Percentiles rank a stretch among this genome's conserved stretches.
Evolutionary conservation across 92 coral and sea anemone genomes (phyloP).

Genomic region (Palythoa grandis): DNA sequence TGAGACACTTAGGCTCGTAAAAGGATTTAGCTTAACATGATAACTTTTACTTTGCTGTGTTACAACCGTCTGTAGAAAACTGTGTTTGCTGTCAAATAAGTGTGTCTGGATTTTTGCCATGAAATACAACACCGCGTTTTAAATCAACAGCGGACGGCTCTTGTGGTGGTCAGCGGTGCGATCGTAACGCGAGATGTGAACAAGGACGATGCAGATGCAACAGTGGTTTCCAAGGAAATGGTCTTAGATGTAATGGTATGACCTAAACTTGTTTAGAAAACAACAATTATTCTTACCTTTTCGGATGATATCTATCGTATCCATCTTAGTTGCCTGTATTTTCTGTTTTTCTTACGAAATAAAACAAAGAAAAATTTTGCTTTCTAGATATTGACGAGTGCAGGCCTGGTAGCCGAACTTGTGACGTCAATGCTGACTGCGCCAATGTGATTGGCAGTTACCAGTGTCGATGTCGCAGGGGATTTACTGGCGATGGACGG

Average conservation of each 20-base stretch:
- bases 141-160: slow-evolving; percentile 60
- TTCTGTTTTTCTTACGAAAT: neutral
- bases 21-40: too few species aligned
- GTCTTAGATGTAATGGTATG: slow-evolving; percentile 52
- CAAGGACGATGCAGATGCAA: slow-evolving; percentile 66
- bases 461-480: slow-evolving; percentile 79
- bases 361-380: neutral
- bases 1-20: too few species aligned
- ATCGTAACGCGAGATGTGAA: slow-evolving; percentile 61
- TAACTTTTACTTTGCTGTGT: too few species aligned
- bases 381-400: slow-evolving; percentile 76
- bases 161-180: slow-evolving; percentile 62
- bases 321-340: neutral
- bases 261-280: neutral
- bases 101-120: too few species aligned
- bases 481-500: slow-evolving; percentile 71
- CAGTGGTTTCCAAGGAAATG: slow-evolving; percentile 74
- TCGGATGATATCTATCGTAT: neutral
- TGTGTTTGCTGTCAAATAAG: too few species aligned
- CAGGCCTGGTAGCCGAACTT: slow-evolving; percentile 31
- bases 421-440: slow-evolving; percentile 75
- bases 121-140: neutral
- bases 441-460: slow-evolving; percentile 70
- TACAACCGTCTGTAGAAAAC: too few species aligned
- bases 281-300: too few species aligned